Evolutionary conservation across 2,797 vertebrate genomes (phyloP), one percentile per base, ranked within the genome.

Genomic region (Enteromius treurensis): DNA sequence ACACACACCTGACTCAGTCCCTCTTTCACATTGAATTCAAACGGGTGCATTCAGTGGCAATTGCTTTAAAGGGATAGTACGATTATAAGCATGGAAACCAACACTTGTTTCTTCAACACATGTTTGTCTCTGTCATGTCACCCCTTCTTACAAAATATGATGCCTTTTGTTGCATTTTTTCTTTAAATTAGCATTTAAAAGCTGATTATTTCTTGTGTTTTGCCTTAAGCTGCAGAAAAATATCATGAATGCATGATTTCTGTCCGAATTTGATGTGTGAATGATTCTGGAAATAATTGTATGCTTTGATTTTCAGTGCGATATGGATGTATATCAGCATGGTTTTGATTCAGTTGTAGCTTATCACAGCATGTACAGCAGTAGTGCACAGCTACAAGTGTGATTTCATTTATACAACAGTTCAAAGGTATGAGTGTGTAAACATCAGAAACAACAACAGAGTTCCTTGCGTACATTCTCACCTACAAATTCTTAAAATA

Each of bases 1-100:
- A 69, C 47, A 70, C 67, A 69, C 69, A 64, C 67, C 67, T 58
- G 53, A 71, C 60, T 60, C 29, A 53, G 10, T 49, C n/a, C 3
- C 17, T 34, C 3, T 51, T 34, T 21, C 6, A 2, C 42, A 23
- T 7, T 62, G 37, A 42, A 47, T 71, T 42, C 5, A 60, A 70
- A 71, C 0, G 26, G 26, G 0, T 67, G 23, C 34, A 76, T 58
- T 60, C 49, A 75, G 49, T 34, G 34, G 14, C 42, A n/a, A 77
- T 29, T 77, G 53, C 60, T 77, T 76, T 42, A 77, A 77, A 77
- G 37, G 53, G 34, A 77, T 19, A 26, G 32, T 5, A 42, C 5
- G 53, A 58, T 58, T 58, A 23, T 58, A 58, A n/a, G 53, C 53
- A 58, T 23, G 55, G 23, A 58, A 58, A 23, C n/a, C 55, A 23